Evolutionary conservation across 2,888 invertebrate species (phyloP), one percentile per base, ranked within the genome.

Genomic region (Oxyteleia sp.): DNA sequence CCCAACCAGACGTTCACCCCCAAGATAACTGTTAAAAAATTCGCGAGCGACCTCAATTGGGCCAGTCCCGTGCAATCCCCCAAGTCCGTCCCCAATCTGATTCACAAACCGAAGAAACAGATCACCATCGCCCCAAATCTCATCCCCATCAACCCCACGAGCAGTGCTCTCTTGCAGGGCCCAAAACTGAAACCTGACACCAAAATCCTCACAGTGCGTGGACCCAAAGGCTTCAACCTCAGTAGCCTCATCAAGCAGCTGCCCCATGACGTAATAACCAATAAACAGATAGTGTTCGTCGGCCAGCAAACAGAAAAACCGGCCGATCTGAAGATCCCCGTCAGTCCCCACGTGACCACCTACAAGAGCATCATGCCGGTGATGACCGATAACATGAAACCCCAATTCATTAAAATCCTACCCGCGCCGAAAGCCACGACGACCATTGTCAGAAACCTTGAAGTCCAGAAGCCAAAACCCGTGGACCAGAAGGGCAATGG

Each of bases 241-340:
- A 86, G 85, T 11, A 82, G 88, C 4, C 85, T 92, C 45, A 89
- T 92, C 20, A 86, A 84, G 49, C 88, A 90, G 49, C n/a, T 91
- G 43, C 87, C 92, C 2, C 83, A 88, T 18, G 87, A 88, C 8
- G 81, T 88, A 0, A 80, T 86, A 5, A 86, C 82, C 13, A 87
- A 86, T 10, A 90, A 90, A 26, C 89, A 90, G 68, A 86, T 91
- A 7, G 76, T 91, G 18, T 86, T 91, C 38, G 81, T 91, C 2
- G 87, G 85, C 5, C 87, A 89, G 15, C 84, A 88, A 51, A 38
- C 87, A 0, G 80, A 88, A 11, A 64, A 82, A 2, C 20, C 82
- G 0, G 16, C 57, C 0, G 53, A 55, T 8, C 10, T 64, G 10
- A 68, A 63, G 2, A 16, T 59, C 1, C 1, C 75, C 2, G 0